phyloP scores from a whole-genome alignment of 2,888 invertebrate genomes.

The Orthonevra nobilis region DNA sequence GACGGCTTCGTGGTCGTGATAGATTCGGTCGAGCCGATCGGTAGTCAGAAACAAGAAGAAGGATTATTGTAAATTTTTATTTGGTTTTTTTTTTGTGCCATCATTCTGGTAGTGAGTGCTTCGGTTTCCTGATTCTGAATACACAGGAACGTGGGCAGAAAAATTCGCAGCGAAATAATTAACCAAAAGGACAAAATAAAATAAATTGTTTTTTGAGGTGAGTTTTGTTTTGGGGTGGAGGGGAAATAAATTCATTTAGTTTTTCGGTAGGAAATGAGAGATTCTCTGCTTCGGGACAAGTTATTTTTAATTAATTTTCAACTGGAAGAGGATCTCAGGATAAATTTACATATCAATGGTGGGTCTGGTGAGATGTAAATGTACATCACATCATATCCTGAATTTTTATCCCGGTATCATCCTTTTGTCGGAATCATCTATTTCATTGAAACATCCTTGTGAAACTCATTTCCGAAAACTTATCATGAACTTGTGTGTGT shows the following conservation, averaged over 20 bases:
- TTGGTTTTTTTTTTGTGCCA: too few relatives aligned
- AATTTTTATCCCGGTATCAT: slow-evolving; percentile 44
- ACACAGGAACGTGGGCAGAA: slow-evolving; percentile 5
- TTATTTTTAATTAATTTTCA: slow-evolving; percentile 45
- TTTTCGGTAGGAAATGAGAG: slow-evolving; percentile 22
- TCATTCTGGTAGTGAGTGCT: slow-evolving; percentile 22
- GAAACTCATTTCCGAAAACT: slow-evolving; percentile 50
- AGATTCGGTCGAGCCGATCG: slow-evolving; percentile 25
- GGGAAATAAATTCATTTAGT: background rate
- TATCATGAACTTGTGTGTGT: slow-evolving; percentile 26
- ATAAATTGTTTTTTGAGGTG: slow-evolving; percentile 62
- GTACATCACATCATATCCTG: slow-evolving; percentile 40
- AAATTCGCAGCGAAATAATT: background rate
- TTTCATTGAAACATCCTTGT: slow-evolving; percentile 53
- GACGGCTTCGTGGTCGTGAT: slow-evolving; percentile 51
- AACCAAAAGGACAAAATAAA: background rate
- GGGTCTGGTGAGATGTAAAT: background rate
- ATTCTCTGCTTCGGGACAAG: slow-evolving; percentile 12
- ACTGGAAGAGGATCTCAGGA: slow-evolving; percentile 17
- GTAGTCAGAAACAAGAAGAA: background rate
- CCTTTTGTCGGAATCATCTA: slow-evolving; percentile 48
- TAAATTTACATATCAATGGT: slow-evolving; percentile 26
- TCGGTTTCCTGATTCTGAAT: slow-evolving; percentile 58
- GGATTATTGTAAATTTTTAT: too few relatives aligned
- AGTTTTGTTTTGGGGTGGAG: slow-evolving; percentile 39